Conservation (phyloP, 2,888 invertebrate genomes). For the Bugulina stolonifera region DNA sequence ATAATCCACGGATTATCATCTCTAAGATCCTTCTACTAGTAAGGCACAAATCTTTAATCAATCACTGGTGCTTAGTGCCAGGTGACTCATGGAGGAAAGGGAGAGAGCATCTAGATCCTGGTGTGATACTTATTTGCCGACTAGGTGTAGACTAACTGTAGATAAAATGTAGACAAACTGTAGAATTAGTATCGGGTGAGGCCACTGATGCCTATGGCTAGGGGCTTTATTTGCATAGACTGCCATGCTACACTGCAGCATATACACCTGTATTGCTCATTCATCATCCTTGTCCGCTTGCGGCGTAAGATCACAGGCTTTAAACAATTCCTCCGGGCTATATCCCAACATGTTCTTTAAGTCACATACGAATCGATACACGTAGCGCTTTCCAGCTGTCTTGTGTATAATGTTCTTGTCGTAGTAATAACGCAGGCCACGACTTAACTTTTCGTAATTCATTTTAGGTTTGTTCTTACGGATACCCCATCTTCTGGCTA, state of each 20-base stretch:
- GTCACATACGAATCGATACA: slow-evolving; percentile 97
- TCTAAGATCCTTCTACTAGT: background rate
- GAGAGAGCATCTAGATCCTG: too few relatives aligned
- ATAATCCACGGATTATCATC: slow-evolving; percentile 11
- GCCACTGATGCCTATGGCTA: too few relatives aligned
- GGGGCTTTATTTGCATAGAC: too few relatives aligned
- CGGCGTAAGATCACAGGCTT: slow-evolving; percentile 55
- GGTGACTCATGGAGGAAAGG: too few relatives aligned
- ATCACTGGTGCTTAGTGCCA: background rate
- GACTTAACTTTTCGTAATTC: slow-evolving; percentile 96
- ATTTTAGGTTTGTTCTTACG: slow-evolving; percentile 61
- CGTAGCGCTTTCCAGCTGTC: slow-evolving; percentile 96
- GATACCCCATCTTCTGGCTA: slow-evolving; percentile 50
- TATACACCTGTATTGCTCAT: too few relatives aligned
- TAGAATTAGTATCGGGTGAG: too few relatives aligned
- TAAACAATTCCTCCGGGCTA: slow-evolving; percentile 91
- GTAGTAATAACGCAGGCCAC: slow-evolving; percentile 94
- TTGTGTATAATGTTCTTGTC: slow-evolving; percentile 99
- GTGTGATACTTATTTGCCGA: too few relatives aligned
- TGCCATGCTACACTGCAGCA: too few relatives aligned
- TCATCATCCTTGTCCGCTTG: slow-evolving; percentile 51
- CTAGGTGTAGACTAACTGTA: too few relatives aligned
- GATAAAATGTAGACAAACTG: too few relatives aligned
- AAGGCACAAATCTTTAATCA: background rate
- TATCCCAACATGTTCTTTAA: slow-evolving; percentile 90